Evolutionary conservation across 2,888 invertebrate species (phyloP).

Genomic region (Tiliacea aurago): DNA sequence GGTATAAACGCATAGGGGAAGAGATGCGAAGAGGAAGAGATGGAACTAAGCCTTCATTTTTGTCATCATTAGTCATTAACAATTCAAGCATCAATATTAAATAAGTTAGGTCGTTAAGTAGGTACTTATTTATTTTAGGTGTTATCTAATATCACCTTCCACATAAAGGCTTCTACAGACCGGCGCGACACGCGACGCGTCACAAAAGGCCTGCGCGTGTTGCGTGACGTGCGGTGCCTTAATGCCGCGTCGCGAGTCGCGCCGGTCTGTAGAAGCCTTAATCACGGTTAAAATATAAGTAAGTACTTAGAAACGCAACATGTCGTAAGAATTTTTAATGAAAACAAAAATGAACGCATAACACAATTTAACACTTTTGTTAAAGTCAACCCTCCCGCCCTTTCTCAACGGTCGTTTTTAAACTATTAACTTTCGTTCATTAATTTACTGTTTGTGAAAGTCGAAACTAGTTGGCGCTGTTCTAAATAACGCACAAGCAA

Average conservation of each 20-base stretch:
- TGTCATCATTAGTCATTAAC: too few relatives aligned
- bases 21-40: too few relatives aligned
- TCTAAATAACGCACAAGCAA: not conserved
- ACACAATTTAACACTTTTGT: not conserved
- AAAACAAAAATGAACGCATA: not conserved
- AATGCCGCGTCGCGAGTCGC: too few relatives aligned
- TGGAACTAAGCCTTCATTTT: too few relatives aligned
- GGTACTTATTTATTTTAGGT: not conserved
- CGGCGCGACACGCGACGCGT: too few relatives aligned
- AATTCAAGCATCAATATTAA: not conserved
- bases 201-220: too few relatives aligned
- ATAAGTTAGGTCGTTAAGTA: not conserved
- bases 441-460: not conserved
- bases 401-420: not conserved
- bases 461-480: slow-evolving; percentile 45
- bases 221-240: too few relatives aligned
- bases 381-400: not conserved
- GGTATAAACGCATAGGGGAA: too few relatives aligned
- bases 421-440: not conserved
- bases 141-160: not conserved
- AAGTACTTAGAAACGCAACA: not conserved
- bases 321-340: not conserved
- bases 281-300: not conserved
- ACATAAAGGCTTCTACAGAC: too few relatives aligned
- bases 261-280: too few relatives aligned